Percentiles rank a stretch among this genome's conserved stretches.
Conservation (phyloP, 35 echinoderm and acorn worm species). For the Holothuria glaberrima region DNA sequence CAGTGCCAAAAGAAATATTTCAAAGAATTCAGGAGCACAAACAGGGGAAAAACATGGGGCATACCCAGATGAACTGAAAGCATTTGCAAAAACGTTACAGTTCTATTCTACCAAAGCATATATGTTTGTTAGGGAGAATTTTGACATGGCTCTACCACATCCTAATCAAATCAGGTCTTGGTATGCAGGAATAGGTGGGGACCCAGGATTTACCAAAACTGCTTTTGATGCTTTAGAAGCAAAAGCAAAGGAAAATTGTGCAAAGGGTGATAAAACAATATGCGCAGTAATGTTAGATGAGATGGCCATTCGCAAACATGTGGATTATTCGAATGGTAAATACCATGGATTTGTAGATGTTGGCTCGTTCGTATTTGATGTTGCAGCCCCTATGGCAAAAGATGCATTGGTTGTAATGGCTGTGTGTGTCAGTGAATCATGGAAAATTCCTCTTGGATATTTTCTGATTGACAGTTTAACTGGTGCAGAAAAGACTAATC, state of each 20-base stretch:
- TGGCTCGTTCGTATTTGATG: constrained; percentile 12
- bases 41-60: not conserved
- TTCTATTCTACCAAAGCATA: not conserved
- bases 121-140: not conserved
- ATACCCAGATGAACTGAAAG: not conserved
- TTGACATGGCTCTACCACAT: constrained; percentile 1
- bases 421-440: constrained; percentile 45
- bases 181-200: not conserved
- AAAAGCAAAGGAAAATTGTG: not conserved
- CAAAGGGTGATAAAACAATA: not conserved
- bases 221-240: not conserved
- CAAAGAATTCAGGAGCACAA: not conserved
- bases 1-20: constrained; percentile 15
- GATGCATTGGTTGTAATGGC: constrained; percentile 48
- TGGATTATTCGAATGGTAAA: constrained; percentile 36
- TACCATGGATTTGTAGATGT: constrained; percentile 44
- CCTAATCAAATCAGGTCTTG: not conserved
- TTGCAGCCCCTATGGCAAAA: constrained; percentile 34
- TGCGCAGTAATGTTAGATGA: constrained; percentile 45
- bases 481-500: constrained; percentile 39
- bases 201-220: not conserved
- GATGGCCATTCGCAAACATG: constrained; percentile 46
- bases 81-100: not conserved
- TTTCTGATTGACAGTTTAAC: constrained; percentile 24
- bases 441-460: constrained; percentile 54